These are phyloP conservation scores for Pollachius pollachius DNA, from an alignment of 2,113 vertebrate species.

Conservation along the genomic window DNA sequence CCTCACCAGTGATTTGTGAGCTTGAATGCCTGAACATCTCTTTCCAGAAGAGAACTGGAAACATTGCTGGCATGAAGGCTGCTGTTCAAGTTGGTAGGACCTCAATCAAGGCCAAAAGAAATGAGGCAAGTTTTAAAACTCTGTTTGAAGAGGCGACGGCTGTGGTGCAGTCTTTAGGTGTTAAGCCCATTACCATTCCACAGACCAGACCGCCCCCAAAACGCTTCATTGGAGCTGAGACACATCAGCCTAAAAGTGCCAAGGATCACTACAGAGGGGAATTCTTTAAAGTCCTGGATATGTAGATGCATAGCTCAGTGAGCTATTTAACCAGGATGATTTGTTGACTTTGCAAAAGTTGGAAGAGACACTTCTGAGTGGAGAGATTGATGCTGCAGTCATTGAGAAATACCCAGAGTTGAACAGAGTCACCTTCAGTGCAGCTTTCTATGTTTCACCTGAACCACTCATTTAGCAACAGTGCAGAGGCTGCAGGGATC, in stretches of 20 bases:
- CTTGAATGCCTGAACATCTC: too few species aligned
- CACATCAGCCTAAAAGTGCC: background rate
- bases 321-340: conserved; percentile 3
- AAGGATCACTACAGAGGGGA: background rate
- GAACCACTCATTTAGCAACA: too few species aligned
- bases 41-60: background rate
- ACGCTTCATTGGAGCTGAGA: background rate
- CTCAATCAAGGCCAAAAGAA: background rate
- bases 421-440: too few species aligned
- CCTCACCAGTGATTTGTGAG: background rate
- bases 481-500: too few species aligned
- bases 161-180: background rate
- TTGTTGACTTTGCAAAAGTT: conserved; percentile 4
- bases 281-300: conserved; percentile 1
- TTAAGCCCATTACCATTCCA: background rate
- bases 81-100: too few species aligned
- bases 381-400: too few species aligned
- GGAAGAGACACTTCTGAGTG: too few species aligned
- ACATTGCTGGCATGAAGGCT: too few species aligned
- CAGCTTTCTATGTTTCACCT: too few species aligned
- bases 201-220: too few species aligned
- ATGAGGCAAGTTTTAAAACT: background rate
- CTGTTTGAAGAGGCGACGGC: background rate
- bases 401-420: too few species aligned
- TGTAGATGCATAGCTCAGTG: background rate